These are phyloP conservation scores for Pomacea canaliculata DNA, from an alignment of 2,888 invertebrate species.

Conservation along the genomic window DNA sequence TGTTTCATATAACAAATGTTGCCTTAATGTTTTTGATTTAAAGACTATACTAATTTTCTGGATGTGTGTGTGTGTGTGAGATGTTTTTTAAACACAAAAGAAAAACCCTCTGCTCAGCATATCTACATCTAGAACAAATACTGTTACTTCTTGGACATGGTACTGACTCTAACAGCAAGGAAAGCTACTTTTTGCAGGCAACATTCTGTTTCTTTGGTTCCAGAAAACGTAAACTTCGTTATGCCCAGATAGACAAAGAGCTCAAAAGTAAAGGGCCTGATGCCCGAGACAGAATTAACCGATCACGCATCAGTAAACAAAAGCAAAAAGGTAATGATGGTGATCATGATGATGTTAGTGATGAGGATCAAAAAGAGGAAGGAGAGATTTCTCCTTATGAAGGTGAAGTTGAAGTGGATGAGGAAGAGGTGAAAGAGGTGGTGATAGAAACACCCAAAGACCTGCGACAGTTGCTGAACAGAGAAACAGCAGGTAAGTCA, in stretches of 20 bases:
- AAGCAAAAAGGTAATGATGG: conserved; percentile 16
- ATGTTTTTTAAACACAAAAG: too few species aligned
- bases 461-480: conserved; percentile 30
- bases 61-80: too few species aligned
- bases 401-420: not conserved
- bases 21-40: too few species aligned
- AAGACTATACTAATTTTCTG: too few species aligned
- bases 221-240: conserved; percentile 28
- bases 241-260: conserved; percentile 11
- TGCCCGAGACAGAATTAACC: conserved; percentile 2
- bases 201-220: not conserved
- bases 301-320: not conserved
- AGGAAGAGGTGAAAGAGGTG: conserved; percentile 1
- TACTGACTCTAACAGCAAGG: too few species aligned
- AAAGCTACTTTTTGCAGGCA: too few species aligned
- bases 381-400: conserved; percentile 29
- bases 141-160: too few species aligned
- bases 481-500: conserved; percentile 15
- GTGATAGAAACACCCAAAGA: conserved; percentile 24
- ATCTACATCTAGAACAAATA: too few species aligned
- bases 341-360: not conserved
- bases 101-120: too few species aligned
- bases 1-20: too few species aligned
- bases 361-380: conserved; percentile 22
- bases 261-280: conserved; percentile 12